Percentiles rank a stretch among this genome's conserved stretches.
These are phyloP conservation scores for Brotula barbata DNA, from an alignment of 2,797 vertebrate species.

Conservation along the genomic window DNA sequence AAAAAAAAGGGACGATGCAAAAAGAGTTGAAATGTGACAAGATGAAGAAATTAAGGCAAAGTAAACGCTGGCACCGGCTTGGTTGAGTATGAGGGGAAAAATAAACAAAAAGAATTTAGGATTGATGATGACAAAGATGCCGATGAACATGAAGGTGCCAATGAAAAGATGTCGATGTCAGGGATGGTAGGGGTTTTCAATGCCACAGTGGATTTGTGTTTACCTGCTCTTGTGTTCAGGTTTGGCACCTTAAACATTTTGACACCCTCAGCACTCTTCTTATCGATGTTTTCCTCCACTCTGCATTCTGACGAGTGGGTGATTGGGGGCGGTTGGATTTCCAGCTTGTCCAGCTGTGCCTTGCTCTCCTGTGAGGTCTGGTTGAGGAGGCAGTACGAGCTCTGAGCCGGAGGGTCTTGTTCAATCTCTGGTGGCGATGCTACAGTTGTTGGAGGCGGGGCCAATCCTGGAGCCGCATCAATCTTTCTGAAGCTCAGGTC, in stretches of 20 bases:
- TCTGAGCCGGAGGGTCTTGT: constrained; percentile 54
- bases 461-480: constrained; percentile 34
- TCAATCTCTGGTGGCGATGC: constrained; percentile 29
- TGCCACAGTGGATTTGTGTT: constrained; percentile 64
- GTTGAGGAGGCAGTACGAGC: constrained; percentile 71
- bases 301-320: constrained; percentile 47
- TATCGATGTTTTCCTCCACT: constrained; percentile 45
- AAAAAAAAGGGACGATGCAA: constrained; percentile 33
- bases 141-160: constrained; percentile 52
- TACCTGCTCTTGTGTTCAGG: constrained; percentile 78
- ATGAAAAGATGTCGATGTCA: constrained; percentile 47
- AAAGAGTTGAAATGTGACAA: constrained; percentile 31
- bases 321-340: constrained; percentile 55
- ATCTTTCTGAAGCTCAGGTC: constrained; percentile 62
- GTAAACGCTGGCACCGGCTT: constrained; percentile 20
- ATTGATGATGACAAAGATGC: constrained; percentile 9
- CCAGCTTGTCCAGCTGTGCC: constrained; percentile 70
- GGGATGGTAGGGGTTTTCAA: constrained; percentile 32
- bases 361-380: constrained; percentile 74
- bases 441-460: constrained; percentile 13
- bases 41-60: constrained; percentile 23
- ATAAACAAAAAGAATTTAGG: constrained; percentile 40
- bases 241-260: constrained; percentile 68
- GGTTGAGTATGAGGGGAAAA: constrained; percentile 23
- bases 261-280: constrained; percentile 51